A percentile compares a stretch with the other conserved stretches of the same genome.
These are phyloP conservation scores for Nerophis ophidion DNA, from an alignment of 2,113 vertebrate genomes.

Conservation along the genomic window DNA sequence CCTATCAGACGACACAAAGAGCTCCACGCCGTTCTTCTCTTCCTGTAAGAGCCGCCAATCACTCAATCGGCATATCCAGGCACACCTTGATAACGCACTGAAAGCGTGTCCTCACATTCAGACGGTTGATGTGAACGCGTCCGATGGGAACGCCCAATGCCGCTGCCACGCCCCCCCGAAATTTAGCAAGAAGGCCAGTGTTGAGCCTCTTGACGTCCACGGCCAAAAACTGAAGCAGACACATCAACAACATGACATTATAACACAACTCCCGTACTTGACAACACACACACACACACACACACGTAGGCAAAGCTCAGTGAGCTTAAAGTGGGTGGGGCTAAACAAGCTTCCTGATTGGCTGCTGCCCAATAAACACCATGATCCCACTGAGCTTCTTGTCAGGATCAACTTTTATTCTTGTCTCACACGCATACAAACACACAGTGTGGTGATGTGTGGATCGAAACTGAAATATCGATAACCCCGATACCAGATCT, in stretches of 20 bases:
- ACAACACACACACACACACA: background rate
- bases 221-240: slow-evolving; percentile 78
- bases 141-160: slow-evolving; percentile 81
- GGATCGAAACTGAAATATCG: too few species aligned
- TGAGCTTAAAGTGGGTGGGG: slow-evolving; percentile 38
- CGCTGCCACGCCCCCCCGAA: slow-evolving; percentile 85
- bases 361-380: slow-evolving; percentile 45
- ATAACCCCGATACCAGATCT: too few species aligned
- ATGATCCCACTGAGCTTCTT: slow-evolving; percentile 52
- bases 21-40: slow-evolving; percentile 85
- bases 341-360: slow-evolving; percentile 46
- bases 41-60: slow-evolving; percentile 60
- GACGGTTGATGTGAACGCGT: slow-evolving; percentile 88
- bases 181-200: slow-evolving; percentile 81
- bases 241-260: slow-evolving; percentile 14
- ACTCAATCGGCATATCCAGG: background rate
- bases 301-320: slow-evolving; percentile 30
- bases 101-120: slow-evolving; percentile 76
- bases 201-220: slow-evolving; percentile 88
- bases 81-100: background rate
- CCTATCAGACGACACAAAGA: slow-evolving; percentile 86
- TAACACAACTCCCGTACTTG: slow-evolving; percentile 14
- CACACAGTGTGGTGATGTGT: background rate
- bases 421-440: slow-evolving; percentile 23
- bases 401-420: slow-evolving; percentile 59